Percentiles rank a stretch among this genome's conserved stretches.
Conservation (phyloP, 2,888 invertebrate genomes). For the Allophyes oxyacanthae region DNA sequence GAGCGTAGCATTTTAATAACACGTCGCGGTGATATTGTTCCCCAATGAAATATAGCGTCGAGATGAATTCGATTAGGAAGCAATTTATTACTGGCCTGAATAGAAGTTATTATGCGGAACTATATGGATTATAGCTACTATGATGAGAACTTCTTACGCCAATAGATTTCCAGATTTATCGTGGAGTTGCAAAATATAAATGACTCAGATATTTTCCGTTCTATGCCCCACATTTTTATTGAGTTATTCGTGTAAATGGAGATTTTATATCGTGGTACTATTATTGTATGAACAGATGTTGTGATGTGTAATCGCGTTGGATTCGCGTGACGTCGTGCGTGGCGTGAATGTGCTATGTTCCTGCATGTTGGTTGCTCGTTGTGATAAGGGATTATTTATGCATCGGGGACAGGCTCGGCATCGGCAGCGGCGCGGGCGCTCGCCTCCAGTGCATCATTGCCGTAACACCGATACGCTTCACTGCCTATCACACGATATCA, state of each 20-base stretch:
- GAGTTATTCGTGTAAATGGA: constrained; percentile 7
- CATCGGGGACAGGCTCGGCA: constrained; percentile 63
- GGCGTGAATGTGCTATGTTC: constrained; percentile 52
- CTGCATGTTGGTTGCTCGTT: constrained; percentile 53
- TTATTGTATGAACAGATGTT: constrained; percentile 27
- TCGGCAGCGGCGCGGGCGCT: constrained; percentile 38
- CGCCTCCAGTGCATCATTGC: constrained; percentile 54
- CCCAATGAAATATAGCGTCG: constrained; percentile 25
- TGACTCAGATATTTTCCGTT: constrained; percentile 9
- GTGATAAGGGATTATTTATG: constrained; percentile 76
- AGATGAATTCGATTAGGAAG: constrained; percentile 44
- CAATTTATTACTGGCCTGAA: constrained; percentile 37
- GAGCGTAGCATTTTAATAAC: not conserved
- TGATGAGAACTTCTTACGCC: constrained; percentile 26
- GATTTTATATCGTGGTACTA: constrained; percentile 6
- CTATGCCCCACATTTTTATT: constrained; percentile 7
- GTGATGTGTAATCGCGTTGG: constrained; percentile 25
- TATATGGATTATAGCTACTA: constrained; percentile 31
- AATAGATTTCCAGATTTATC: constrained; percentile 22
- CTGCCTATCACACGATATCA: constrained; percentile 43
- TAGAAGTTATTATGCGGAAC: constrained; percentile 25
- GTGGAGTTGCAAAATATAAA: constrained; percentile 25
- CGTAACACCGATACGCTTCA: constrained; percentile 58
- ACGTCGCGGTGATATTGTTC: constrained; percentile 6
- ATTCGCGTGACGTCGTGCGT: constrained; percentile 38